These are phyloP conservation scores for Heterotis niloticus DNA, from an alignment of 2,113 vertebrate genomes.

Conservation along the genomic window DNA sequence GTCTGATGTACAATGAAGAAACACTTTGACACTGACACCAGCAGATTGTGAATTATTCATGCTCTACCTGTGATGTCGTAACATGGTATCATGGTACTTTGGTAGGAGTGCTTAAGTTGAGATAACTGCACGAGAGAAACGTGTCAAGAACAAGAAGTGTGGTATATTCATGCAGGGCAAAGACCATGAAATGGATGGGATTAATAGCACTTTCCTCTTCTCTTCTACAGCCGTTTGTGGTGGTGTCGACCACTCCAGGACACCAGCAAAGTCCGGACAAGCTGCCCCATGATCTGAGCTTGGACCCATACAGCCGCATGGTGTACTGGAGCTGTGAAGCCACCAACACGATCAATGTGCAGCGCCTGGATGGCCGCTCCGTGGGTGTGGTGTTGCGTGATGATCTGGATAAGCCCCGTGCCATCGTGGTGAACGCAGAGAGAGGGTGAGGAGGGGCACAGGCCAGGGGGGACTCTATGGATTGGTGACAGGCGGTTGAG, in stretches of 20 bases:
- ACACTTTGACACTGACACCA: too few relatives aligned
- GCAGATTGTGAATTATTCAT: too few relatives aligned
- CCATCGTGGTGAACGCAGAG: slow-evolving; percentile 83
- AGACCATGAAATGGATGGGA: neutral
- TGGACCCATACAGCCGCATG: slow-evolving; percentile 83
- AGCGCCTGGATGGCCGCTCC: slow-evolving; percentile 70
- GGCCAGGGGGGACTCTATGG: neutral
- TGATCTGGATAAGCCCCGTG: slow-evolving; percentile 78
- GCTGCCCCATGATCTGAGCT: slow-evolving; percentile 86
- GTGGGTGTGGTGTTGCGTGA: slow-evolving; percentile 85
- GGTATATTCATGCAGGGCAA: too few relatives aligned
- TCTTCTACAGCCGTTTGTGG: slow-evolving; percentile 67
- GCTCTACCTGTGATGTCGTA: too few relatives aligned
- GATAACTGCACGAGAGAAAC: too few relatives aligned
- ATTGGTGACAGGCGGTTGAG: neutral
- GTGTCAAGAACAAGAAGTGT: too few relatives aligned
- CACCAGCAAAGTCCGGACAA: slow-evolving; percentile 70
- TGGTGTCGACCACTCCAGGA: slow-evolving; percentile 63
- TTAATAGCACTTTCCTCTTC: neutral
- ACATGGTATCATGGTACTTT: too few relatives aligned
- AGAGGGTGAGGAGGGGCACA: slow-evolving; percentile 71
- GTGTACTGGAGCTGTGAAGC: slow-evolving; percentile 93
- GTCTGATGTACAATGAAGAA: neutral
- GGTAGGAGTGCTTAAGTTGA: too few relatives aligned
- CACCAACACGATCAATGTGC: slow-evolving; percentile 82